Base-by-base conservation (phyloP, 2,797 vertebrate genomes). In the Pachyuromys duprasi region DNA sequence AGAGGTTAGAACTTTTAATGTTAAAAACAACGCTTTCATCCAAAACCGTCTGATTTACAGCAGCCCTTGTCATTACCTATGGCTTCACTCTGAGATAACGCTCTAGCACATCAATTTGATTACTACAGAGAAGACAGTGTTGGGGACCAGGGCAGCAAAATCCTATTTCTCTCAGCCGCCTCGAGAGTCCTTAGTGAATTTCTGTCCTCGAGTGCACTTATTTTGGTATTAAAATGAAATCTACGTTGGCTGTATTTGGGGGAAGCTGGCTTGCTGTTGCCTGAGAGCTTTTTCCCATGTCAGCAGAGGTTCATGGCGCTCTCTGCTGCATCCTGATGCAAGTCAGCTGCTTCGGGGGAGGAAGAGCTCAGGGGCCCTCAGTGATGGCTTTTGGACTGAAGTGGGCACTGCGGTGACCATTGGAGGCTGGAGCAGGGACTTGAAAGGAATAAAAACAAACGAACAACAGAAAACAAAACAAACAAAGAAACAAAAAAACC, bases 171-270 rank as follows among this genome's bases (percentile, higher is more conserved):
- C 86, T 94, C 60, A 69, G 82, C 83, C 94, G 80, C 53, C 91
- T 87, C 2, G 20, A 92, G 94, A 94, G 93, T 69, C 90, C 93
- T 95, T 57, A 3, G 93, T 83, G 93, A 93, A 65, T 95, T 94
- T 96, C 84, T 36, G 76, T 92, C 86, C 89, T 74, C 14, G 81
- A 57, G 95, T 31, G 88, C 33, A 89, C 86, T 96, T 95, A 94
- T 96, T 96, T 97, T 91, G 75, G 93, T 96, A 96, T 90, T 95
- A 91, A 97, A 97, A 96, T 96, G 86, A 83, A 96, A 96, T 95
- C 90, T 36, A 83, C 67, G 0, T 79, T 63, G 92, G 91, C 63
- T 94, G 12, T 93, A 72, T 96, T 95, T 60, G 90, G 86, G 62
- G 70, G 65, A 95, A 89, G 63, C 57, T 26, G 45, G 86, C 72